These are phyloP conservation scores for Grantiella picta DNA, from an alignment of 2,113 vertebrate species.

Conservation along the genomic window DNA sequence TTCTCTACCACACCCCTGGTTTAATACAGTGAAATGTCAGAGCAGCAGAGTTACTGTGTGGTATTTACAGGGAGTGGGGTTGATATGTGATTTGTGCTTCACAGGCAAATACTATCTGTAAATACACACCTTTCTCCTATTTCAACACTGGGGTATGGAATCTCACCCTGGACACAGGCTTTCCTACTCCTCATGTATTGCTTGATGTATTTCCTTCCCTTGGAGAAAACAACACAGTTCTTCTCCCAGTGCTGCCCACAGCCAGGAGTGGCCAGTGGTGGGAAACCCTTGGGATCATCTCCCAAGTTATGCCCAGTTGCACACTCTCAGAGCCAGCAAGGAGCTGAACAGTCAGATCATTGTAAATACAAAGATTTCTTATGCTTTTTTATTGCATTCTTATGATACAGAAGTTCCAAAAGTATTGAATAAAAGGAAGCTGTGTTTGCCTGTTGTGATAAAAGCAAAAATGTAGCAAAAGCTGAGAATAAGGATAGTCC, in stretches of 20 bases:
- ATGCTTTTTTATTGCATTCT: neutral
- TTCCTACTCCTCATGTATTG: rapidly evolving
- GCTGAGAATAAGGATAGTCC: neutral
- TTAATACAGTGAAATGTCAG: neutral
- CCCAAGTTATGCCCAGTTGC: neutral
- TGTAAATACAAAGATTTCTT: neutral
- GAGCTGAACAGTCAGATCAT: neutral
- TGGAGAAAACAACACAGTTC: neutral
- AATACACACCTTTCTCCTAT: neutral
- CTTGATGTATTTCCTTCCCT: neutral
- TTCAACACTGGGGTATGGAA: neutral
- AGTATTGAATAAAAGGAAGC: neutral
- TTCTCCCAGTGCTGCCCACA: neutral
- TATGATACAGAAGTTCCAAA: neutral
- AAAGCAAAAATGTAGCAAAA: neutral
- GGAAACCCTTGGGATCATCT: neutral
- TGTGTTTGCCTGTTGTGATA: neutral
- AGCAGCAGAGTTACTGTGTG: neutral
- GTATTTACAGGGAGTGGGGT: rapidly evolving
- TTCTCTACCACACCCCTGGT: neutral
- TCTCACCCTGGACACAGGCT: neutral
- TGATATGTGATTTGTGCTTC: neutral
- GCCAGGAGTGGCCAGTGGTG: neutral
- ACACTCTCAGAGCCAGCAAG: neutral
- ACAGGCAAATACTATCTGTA: neutral